Conservation (phyloP, 2,888 invertebrate genomes). For the Melieria crassipennis region DNA sequence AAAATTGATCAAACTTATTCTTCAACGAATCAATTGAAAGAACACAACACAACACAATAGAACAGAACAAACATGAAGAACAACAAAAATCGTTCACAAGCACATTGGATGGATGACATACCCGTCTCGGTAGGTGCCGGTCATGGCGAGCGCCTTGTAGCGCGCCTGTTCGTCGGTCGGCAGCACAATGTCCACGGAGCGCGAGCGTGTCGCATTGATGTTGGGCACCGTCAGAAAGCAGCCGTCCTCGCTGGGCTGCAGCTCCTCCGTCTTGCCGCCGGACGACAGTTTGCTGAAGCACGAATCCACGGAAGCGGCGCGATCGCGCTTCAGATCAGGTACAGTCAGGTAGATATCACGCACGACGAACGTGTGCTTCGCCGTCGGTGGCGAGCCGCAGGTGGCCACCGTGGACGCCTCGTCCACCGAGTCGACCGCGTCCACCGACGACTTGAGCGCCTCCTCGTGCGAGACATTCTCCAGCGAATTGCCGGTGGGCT, state of each 20-base stretch:
- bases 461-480: constrained; percentile 73
- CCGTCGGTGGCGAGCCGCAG: constrained; percentile 54
- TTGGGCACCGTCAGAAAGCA: constrained; percentile 76
- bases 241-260: constrained; percentile 72
- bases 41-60: background rate
- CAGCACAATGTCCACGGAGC: constrained; percentile 87
- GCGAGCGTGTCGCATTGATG: constrained; percentile 76
- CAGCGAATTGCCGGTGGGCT: constrained; percentile 76
- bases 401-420: constrained; percentile 64
- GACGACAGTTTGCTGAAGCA: constrained; percentile 83
- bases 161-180: constrained; percentile 86
- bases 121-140: constrained; percentile 54
- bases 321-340: constrained; percentile 83
- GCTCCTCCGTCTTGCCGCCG: constrained; percentile 73
- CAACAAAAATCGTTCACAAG: background rate
- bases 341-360: constrained; percentile 82
- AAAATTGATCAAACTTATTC: background rate
- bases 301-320: constrained; percentile 89
- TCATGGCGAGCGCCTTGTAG: constrained; percentile 82
- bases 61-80: constrained; percentile 4
- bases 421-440: constrained; percentile 54
- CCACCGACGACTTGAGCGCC: constrained; percentile 52
- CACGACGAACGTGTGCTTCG: constrained; percentile 66
- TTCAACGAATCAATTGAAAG: constrained; percentile 9
- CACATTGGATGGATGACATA: constrained; percentile 45